These are phyloP conservation scores for Amblyteles armatorius DNA, from an alignment of 2,888 invertebrate species.

Conservation along the genomic window DNA sequence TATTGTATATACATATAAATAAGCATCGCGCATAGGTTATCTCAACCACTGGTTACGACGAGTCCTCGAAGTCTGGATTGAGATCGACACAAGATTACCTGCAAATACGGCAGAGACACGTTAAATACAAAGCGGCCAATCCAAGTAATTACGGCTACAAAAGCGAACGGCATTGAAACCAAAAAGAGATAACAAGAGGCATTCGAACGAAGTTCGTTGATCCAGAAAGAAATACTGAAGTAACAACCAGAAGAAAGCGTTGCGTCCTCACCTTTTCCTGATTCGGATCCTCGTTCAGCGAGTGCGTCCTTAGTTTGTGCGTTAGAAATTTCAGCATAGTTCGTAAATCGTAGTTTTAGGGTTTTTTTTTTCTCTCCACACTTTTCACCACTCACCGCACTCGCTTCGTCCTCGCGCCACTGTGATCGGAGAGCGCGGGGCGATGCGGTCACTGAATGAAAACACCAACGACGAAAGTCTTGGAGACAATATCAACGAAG, in stretches of 20 bases:
- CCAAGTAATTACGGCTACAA: neutral
- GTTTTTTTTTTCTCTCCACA: slow-evolving; percentile 40
- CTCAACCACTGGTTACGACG: neutral
- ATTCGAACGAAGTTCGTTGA: neutral
- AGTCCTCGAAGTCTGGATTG: neutral
- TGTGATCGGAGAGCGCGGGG: neutral
- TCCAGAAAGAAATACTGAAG: neutral
- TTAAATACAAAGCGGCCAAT: neutral
- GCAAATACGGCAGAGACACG: neutral
- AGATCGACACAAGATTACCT: neutral
- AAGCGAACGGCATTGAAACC: too few species aligned
- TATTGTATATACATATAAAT: neutral
- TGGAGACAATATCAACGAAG: neutral
- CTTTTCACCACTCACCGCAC: slow-evolving; percentile 57
- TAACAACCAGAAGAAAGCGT: neutral
- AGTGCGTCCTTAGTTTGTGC: slow-evolving; percentile 94
- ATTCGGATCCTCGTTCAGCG: slow-evolving; percentile 93
- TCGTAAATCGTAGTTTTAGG: slow-evolving; percentile 81
- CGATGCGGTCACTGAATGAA: neutral
- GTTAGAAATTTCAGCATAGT: slow-evolving; percentile 95
- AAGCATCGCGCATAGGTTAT: neutral
- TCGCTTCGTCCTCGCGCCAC: slow-evolving; percentile 5
- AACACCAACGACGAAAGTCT: neutral
- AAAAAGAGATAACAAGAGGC: neutral
- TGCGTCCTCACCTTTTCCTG: slow-evolving; percentile 89